These are phyloP conservation scores for Peromyscus californicus DNA, from an alignment of 2,113 vertebrate species.

Conservation along the genomic window DNA sequence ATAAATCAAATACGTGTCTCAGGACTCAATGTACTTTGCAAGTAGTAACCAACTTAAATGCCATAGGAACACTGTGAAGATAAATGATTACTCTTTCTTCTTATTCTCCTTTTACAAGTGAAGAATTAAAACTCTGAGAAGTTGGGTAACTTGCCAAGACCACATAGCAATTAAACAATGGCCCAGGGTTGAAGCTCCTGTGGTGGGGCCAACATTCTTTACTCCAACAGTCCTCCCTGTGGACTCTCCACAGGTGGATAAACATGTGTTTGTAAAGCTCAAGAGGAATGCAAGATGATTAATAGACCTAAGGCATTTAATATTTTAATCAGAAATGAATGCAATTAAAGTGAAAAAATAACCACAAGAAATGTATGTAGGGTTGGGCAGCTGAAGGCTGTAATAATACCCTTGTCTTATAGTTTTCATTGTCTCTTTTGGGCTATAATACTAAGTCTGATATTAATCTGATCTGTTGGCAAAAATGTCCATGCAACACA, in stretches of 20 bases:
- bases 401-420: neutral
- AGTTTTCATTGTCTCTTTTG: neutral
- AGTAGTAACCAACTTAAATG: neutral
- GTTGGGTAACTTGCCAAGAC: neutral
- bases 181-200: neutral
- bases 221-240: neutral
- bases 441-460: neutral
- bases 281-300: neutral
- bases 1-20: neutral
- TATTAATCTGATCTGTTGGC: neutral
- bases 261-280: neutral
- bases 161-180: neutral
- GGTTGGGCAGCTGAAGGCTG: neutral
- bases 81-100: neutral
- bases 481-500: neutral
- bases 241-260: neutral
- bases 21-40: neutral
- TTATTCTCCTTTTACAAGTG: neutral
- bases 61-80: neutral
- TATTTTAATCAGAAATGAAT: constrained; percentile 29
- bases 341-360: neutral
- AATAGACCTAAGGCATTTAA: neutral
- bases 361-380: neutral
- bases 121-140: neutral
- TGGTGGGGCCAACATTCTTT: neutral